A percentile compares a stretch with the other conserved stretches of the same genome.
Evolutionary conservation across 2,113 vertebrate species (phyloP).

Genomic region (Psittacula cyanocephala): DNA sequence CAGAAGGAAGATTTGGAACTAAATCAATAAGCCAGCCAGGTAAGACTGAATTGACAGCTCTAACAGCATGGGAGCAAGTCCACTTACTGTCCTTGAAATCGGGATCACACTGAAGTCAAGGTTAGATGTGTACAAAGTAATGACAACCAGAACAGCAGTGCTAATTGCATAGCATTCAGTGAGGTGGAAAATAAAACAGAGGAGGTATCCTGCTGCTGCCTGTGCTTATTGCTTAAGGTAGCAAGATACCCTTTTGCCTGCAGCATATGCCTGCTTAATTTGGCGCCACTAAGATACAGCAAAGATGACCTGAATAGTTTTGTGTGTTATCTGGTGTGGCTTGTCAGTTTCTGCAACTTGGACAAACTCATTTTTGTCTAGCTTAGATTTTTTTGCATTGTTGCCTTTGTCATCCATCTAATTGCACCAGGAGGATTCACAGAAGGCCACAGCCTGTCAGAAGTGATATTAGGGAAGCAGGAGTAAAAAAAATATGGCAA

Average conservation of each 20-base stretch:
- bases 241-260: neutral
- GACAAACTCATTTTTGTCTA: neutral
- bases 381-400: neutral
- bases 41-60: neutral
- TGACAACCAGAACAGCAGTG: neutral
- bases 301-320: fast-evolving
- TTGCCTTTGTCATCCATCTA: neutral
- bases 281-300: fast-evolving
- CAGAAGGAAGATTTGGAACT: neutral
- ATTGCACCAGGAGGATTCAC: neutral
- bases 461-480: neutral
- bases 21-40: neutral
- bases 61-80: neutral
- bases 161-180: neutral
- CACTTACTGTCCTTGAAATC: neutral
- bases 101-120: neutral
- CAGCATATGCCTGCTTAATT: neutral
- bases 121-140: neutral
- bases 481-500: neutral
- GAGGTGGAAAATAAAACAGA: neutral
- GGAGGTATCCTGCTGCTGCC: fast-evolving
- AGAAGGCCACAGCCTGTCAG: neutral
- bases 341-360: neutral
- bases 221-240: neutral
- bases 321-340: fast-evolving